Percentiles rank a stretch among this genome's conserved stretches.
Conservation (phyloP, 2,113 vertebrate species). For the Martes martes region DNA sequence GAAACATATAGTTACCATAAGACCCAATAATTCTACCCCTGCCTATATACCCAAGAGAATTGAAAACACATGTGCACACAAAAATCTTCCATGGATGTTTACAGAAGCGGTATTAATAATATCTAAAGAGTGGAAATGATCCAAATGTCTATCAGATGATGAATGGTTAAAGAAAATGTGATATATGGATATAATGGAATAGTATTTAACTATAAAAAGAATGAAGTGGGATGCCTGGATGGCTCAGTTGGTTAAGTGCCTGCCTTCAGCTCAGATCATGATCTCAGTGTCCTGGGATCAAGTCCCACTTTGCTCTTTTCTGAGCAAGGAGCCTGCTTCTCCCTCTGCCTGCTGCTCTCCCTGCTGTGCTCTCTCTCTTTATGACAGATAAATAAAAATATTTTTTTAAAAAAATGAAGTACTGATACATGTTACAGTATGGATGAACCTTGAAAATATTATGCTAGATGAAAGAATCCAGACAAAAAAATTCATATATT, state of each 20-base stretch:
- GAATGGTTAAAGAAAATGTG: neutral
- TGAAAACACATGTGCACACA: neutral
- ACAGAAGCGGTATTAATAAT: neutral
- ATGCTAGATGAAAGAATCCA: neutral
- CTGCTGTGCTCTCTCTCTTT: too few species aligned
- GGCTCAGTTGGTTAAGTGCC: too few species aligned
- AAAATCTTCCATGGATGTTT: neutral
- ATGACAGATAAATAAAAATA: too few species aligned
- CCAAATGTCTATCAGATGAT: neutral
- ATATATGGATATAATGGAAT: neutral
- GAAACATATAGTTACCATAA: neutral
- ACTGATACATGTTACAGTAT: neutral
- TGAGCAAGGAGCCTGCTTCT: too few species aligned
- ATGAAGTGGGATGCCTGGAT: neutral
- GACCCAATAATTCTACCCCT: neutral
- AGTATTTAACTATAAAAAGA: neutral
- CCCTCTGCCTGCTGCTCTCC: too few species aligned
- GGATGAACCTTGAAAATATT: neutral
- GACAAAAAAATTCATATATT: neutral
- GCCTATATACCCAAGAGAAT: neutral
- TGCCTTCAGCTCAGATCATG: too few species aligned
- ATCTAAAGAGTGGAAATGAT: neutral
- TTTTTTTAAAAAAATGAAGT: neutral
- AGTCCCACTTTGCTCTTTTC: too few species aligned
- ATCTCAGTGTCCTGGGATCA: too few species aligned